Base-by-base conservation (phyloP, 2,888 invertebrate species). In the Pyrrhosoma nymphula region DNA sequence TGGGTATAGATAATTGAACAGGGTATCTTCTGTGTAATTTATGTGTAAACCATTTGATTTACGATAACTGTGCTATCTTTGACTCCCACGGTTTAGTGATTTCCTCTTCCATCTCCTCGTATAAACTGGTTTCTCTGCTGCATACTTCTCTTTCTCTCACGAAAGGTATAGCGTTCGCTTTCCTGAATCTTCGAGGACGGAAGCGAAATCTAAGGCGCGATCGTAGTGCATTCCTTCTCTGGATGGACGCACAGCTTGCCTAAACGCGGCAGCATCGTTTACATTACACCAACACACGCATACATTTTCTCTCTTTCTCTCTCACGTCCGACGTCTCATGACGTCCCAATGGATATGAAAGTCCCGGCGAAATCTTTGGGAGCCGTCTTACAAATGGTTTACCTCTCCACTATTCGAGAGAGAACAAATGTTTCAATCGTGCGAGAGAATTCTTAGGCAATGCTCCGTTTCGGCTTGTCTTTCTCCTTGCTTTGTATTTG, bases 341-440 rank as follows among this genome's bases (percentile, higher is more conserved):
- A 82, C 35, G 82, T 82, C 26, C 82, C 26, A 10, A 16, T 18
- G 35, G 82, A n/a, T 14, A 14, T n/a, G n/a, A n/a, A 8, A 14
- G 35, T 10, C 30, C n/a, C 82, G 26, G 30, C 16, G 82, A 35
- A 82, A 82, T 82, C 82, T 82, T 82, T 82, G 82, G 82, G 35
- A 35, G 30, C 82, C 82, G 30, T 35, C 35, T 82, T 82, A 82
- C 35, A 82, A 35, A 82, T 82, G 35, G 82, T 16, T 35, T 35
- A 6, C 20, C n/a, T 35, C 82, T 2, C 82, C 2, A 2, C 35
- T 35, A 18, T 18, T 82, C 12, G 30, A n/a, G 4, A 3, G 35
- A 82, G 26, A 82, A 82, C 82, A 82, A 82, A 82, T 30, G 82
- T 35, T 82, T 35, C 82, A 82, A 35, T 82, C 82, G 82, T 35